Evolutionary conservation across 2,888 invertebrate species (phyloP), one percentile per base, ranked within the genome.

Genomic region (Lepidochrysops patricia): DNA sequence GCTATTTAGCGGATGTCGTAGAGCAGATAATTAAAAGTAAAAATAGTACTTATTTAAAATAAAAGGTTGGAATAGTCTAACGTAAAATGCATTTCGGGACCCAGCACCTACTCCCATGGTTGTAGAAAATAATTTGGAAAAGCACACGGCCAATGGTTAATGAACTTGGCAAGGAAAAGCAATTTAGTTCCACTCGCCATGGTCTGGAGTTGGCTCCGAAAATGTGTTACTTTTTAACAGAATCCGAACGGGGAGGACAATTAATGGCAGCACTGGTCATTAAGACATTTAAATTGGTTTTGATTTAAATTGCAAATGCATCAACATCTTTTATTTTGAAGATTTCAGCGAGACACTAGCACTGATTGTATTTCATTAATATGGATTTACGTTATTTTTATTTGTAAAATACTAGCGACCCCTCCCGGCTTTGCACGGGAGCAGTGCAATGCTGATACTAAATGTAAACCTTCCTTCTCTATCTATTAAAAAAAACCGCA

Each of bases 161-260:
- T 58, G 57, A 60, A 59, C 57, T 64, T 64, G 63, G 63, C 62
- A 64, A 60, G 57, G 59, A 64, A 64, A 64, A 43, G 57, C 63
- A 62, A 62, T 64, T 62, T 62, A 15, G 19, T 26, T 13, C 52
- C 58, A 59, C 58, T 59, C 58, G 34, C 52, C 52, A 35, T 34
- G 25, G 34, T 26, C 34, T 25, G 34, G 34, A 52, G 26, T 59
- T 34, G 58, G 50, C 52, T 35, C 26, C 52, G n/a, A 50, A 43
- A 52, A 52, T 52, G 50, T 58, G 58, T 50, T 50, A 58, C 29
- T 54, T 54, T 29, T 54, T 54, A 54, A 54, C 54, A 29, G 15
- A 54, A 19, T 27, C 5, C 13, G 52, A 52, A 26, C 27, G 52
- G 32, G 9, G 27, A 29, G 19, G 32, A 29, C 29, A 54, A 32